A percentile compares a stretch with the other conserved stretches of the same genome.
Evolutionary conservation across 2,113 vertebrate species (phyloP).

Genomic region (Spermophilus dauricus): DNA sequence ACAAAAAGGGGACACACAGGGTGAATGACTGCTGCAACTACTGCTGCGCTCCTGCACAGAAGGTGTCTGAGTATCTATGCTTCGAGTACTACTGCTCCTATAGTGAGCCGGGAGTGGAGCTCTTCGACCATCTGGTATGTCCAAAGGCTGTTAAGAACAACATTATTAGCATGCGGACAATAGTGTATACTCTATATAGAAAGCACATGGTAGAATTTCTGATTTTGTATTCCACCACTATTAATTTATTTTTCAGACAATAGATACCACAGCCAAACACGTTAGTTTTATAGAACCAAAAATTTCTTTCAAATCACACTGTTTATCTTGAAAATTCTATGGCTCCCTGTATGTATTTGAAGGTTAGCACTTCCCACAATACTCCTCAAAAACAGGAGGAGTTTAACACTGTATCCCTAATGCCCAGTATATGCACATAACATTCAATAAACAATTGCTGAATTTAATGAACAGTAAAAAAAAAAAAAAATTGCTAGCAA

Average conservation of each 20-base stretch:
- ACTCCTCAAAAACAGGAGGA: not conserved
- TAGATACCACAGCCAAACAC: not conserved
- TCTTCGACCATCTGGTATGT: constrained; percentile 94
- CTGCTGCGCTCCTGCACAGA: constrained; percentile 94
- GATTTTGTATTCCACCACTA: not conserved
- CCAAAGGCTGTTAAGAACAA: constrained; percentile 90
- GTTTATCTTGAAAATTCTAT: not conserved
- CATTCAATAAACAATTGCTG: not conserved
- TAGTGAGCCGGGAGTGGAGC: constrained; percentile 94
- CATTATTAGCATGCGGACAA: not conserved
- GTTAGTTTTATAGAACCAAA: not conserved
- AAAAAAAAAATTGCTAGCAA: constrained; percentile 2
- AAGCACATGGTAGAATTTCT: not conserved
- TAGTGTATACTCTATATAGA: fast-evolving
- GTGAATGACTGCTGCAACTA: constrained; percentile 93
- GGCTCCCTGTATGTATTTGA: not conserved
- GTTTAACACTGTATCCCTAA: not conserved
- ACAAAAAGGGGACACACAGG: constrained; percentile 93
- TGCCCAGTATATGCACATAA: not conserved
- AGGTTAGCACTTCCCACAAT: not conserved
- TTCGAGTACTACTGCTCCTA: constrained; percentile 93
- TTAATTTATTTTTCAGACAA: not conserved
- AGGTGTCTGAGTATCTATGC: constrained; percentile 96
- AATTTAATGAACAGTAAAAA: not conserved
- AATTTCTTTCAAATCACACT: not conserved